A percentile compares a stretch with the other conserved stretches of the same genome.
phyloP scores from a whole-genome alignment of 2,888 invertebrate genomes.

The Andrena flavipes region DNA sequence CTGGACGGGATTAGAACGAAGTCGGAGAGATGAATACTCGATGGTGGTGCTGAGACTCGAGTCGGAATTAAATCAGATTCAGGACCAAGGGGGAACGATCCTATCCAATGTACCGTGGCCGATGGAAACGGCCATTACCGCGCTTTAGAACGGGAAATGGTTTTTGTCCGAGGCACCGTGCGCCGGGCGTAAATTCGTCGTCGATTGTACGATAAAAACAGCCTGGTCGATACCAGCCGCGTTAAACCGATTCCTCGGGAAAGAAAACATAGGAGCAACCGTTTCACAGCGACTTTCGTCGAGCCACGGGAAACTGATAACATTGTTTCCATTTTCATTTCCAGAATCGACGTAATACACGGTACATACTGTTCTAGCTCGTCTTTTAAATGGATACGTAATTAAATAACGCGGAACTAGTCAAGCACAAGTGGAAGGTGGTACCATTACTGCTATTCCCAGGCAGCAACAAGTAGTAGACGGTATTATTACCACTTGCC shows the following conservation, averaged over 20 bases:
- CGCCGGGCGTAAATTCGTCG: slow-evolving; percentile 42
- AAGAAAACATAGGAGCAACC: neutral
- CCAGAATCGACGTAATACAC: too few relatives aligned
- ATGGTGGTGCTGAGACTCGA: slow-evolving; percentile 25
- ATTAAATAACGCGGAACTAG: neutral
- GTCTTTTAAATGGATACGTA: neutral
- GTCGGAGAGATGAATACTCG: slow-evolving; percentile 26
- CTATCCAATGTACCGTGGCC: slow-evolving; percentile 45
- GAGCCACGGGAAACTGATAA: neutral
- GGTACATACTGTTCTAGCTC: too few relatives aligned
- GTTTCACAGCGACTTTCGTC: neutral
- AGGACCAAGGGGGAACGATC: slow-evolving; percentile 28
- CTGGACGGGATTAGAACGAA: slow-evolving; percentile 50
- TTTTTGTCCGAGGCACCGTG: slow-evolving; percentile 34
- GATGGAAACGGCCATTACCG: slow-evolving; percentile 45
- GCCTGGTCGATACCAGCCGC: slow-evolving; percentile 16
- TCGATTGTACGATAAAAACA: slow-evolving; percentile 37
- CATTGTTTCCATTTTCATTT: too few relatives aligned
- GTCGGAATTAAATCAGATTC: slow-evolving; percentile 43
- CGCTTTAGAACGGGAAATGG: slow-evolving; percentile 49
- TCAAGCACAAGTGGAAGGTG: neutral
- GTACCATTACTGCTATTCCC: neutral
- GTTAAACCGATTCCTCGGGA: slow-evolving; percentile 32
- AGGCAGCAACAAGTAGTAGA: slow-evolving; percentile 8
- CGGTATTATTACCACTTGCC: neutral